These are phyloP conservation scores for Dicrurus megarhynchus DNA, from an alignment of 2,113 vertebrate species.

Conservation along the genomic window DNA sequence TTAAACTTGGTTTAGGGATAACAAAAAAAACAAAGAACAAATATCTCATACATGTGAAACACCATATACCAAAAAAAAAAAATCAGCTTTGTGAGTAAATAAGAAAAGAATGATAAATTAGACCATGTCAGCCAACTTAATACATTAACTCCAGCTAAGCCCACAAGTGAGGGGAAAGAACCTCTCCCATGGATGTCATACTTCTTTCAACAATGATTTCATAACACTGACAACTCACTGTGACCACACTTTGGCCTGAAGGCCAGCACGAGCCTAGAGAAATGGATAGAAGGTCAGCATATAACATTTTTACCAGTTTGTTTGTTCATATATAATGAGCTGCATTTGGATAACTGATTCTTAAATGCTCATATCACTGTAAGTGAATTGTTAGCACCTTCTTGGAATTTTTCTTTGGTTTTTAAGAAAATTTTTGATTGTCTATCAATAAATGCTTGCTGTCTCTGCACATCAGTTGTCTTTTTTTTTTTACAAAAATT, in stretches of 20 bases:
- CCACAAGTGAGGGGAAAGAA: not conserved
- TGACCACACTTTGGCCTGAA: not conserved
- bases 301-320: not conserved
- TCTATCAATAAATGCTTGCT: not conserved
- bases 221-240: not conserved
- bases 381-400: not conserved
- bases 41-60: not conserved
- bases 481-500: not conserved
- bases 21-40: not conserved
- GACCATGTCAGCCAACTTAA: not conserved
- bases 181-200: rapidly evolving
- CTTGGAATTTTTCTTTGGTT: not conserved
- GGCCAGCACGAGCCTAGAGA: not conserved
- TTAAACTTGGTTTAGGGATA: not conserved
- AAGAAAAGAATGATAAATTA: not conserved
- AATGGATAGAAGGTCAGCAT: not conserved
- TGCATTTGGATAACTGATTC: not conserved
- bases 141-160: not conserved
- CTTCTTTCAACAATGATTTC: not conserved
- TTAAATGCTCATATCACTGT: not conserved
- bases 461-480: not conserved
- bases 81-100: not conserved
- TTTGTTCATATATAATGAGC: not conserved
- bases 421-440: rapidly evolving
- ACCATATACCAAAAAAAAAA: not conserved